Base-by-base conservation (phyloP, 2,888 invertebrate genomes). In the Zygaena filipendulae region DNA sequence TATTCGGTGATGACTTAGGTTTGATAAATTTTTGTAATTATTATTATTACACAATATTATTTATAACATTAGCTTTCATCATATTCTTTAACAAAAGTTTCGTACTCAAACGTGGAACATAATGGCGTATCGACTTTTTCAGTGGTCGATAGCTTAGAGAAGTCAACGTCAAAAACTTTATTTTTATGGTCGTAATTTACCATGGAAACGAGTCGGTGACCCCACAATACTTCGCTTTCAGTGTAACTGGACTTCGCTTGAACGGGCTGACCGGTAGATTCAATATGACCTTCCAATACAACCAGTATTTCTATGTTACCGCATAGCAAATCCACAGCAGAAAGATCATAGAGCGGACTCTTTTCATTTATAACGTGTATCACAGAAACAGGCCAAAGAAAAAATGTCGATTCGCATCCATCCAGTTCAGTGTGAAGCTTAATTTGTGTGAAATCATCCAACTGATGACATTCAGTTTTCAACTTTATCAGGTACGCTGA, bases 341-440 rank as follows among this genome's bases (percentile, higher is more conserved):
- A 91, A 67, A 97, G 84, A 42, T 87, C 84, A 70, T 90, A 97
- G 13, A 99, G 84, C 0, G 98, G 98, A 45, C 95, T 95, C 0
- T 74, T 69, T 31, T 83, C 85, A 58, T 95, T 90, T 45, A 99
- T 97, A 35, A 85, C 84, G 59, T 99, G 98, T 10, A 94, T 90
- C 13, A 97, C 89, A 4, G 94, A 91, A 59, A 95, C 87, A 1
- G 98, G 98, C 98, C 97, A 98, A 35, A 98, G 90, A 55, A 98
- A 92, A 72, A 99, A 97, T 3, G 97, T 81, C 5, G 94, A 90
- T 39, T 91, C 89, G 46, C 93, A 92, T 12, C 91, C 92, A 52
- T 95, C 93, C n/a, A 88, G 85, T 42, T 85, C 83, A 1, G 88
- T 82, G 30, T 82, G 72, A 14, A 95, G 67, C 53, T 94, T 92